Percentiles rank a stretch among this genome's conserved stretches.
Evolutionary conservation across 2,797 vertebrate species (phyloP).

Genomic region (Oryzias dopingdopingensis): DNA sequence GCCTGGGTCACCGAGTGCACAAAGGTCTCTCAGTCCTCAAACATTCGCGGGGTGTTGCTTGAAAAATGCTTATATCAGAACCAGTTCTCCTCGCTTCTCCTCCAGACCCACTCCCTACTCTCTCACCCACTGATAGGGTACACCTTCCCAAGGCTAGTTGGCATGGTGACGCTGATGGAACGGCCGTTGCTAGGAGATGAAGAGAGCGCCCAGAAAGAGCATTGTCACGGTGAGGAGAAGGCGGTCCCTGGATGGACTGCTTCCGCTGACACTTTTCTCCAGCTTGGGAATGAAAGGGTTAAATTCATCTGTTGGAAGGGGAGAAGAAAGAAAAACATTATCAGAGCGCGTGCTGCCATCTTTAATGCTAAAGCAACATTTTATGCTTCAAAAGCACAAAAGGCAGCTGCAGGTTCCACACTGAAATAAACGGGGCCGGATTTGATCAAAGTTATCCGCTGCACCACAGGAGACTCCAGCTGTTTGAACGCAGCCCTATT

Average conservation of each 20-base stretch:
- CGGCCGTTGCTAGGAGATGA: slow-evolving; percentile 87
- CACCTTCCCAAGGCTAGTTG: slow-evolving; percentile 69
- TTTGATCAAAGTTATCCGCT: slow-evolving; percentile 19
- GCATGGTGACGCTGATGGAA: slow-evolving; percentile 59
- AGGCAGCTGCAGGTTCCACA: slow-evolving; percentile 16
- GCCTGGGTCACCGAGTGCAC: slow-evolving; percentile 45
- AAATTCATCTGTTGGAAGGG: slow-evolving; percentile 80
- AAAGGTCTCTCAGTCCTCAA: slow-evolving; percentile 41
- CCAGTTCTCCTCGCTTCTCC: slow-evolving; percentile 37
- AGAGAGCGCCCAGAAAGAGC: slow-evolving; percentile 85
- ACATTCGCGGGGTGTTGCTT: slow-evolving; percentile 34
- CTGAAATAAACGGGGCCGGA: slow-evolving; percentile 17
- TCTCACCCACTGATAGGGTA: slow-evolving; percentile 47
- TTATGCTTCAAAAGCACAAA: slow-evolving; percentile 3
- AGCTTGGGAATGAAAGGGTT: slow-evolving; percentile 90
- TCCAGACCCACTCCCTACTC: slow-evolving; percentile 17
- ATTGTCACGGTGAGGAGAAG: slow-evolving; percentile 88
- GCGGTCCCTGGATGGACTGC: slow-evolving; percentile 91
- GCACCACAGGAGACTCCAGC: slow-evolving; percentile 27
- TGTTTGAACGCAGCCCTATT: slow-evolving; percentile 45
- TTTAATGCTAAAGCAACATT: slow-evolving; percentile 1
- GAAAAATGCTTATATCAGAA: slow-evolving; percentile 46
- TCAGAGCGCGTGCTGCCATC: not conserved
- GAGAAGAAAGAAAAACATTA: not conserved
- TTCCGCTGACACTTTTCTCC: slow-evolving; percentile 96